Evolutionary conservation across 2,888 invertebrate genomes (phyloP).

Genomic region (Phlogophora meticulosa): DNA sequence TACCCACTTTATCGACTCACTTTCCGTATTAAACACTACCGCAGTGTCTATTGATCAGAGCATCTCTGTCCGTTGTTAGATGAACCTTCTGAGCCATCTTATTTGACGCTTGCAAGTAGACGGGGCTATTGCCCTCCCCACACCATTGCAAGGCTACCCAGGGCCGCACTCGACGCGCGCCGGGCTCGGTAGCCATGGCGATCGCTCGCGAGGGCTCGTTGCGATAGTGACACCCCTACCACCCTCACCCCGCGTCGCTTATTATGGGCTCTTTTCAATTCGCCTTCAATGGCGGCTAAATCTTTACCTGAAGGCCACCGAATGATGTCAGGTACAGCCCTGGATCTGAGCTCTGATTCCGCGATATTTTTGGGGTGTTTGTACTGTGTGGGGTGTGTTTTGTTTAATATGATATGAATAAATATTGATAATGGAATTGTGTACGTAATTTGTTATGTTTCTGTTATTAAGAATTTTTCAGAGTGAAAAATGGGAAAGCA

Average conservation of each 20-base stretch:
- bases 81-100: constrained; percentile 67
- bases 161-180: constrained; percentile 85
- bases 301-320: constrained; percentile 85
- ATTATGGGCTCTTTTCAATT: constrained; percentile 87
- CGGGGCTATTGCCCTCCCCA: constrained; percentile 91
- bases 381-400: constrained; percentile 40
- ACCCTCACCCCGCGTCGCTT: constrained; percentile 76
- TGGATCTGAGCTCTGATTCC: constrained; percentile 67
- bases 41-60: not conserved
- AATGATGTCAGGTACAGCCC: constrained; percentile 74
- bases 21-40: not conserved
- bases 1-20: not conserved
- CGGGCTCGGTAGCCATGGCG: constrained; percentile 84
- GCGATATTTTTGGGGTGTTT: constrained; percentile 63
- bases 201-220: constrained; percentile 84
- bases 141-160: constrained; percentile 91
- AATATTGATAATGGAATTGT: constrained; percentile 15
- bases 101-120: constrained; percentile 75
- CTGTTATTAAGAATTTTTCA: not conserved
- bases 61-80: not conserved
- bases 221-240: constrained; percentile 86
- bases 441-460: constrained; percentile 4
- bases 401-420: constrained; percentile 24
- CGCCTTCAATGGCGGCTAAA: constrained; percentile 85
- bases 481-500: not conserved